phyloP scores from a whole-genome alignment of 1,140 invertebrate genomes.

The Ylistrum balloti region DNA sequence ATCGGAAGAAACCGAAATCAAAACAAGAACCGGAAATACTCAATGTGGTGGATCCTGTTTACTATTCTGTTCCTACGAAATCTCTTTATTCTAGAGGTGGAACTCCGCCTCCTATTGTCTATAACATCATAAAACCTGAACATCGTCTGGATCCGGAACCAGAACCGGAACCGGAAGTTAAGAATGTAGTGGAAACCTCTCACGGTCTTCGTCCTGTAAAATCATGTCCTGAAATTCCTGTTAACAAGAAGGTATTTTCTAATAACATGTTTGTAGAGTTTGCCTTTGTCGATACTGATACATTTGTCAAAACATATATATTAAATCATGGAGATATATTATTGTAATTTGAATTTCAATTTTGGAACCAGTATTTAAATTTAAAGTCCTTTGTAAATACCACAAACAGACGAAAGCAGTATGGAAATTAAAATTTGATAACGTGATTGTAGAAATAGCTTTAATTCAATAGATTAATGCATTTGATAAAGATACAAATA shows the following conservation, averaged over 20 bases:
- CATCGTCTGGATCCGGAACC: neutral
- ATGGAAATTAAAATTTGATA: too few species aligned
- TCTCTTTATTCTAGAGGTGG: neutral
- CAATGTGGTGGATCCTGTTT: constrained; percentile 28
- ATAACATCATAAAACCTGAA: neutral
- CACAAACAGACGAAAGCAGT: too few species aligned
- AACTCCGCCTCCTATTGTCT: neutral
- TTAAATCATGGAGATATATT: too few species aligned
- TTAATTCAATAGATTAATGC: too few species aligned
- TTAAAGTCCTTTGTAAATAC: too few species aligned
- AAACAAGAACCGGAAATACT: neutral
- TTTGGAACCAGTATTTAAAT: too few species aligned
- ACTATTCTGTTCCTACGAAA: constrained; percentile 34
- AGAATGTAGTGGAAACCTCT: constrained; percentile 8
- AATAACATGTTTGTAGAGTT: neutral
- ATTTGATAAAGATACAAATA: too few species aligned
- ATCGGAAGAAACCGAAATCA: neutral
- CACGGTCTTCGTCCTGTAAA: neutral
- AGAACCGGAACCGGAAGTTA: constrained; percentile 15
- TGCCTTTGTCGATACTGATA: neutral
- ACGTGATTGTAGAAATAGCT: too few species aligned
- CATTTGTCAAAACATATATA: too few species aligned
- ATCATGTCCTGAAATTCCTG: neutral
- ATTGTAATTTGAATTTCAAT: too few species aligned
- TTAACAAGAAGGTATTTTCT: constrained; percentile 18